Conservation (phyloP, 1,140 invertebrate species). For the Idris sp. region DNA sequence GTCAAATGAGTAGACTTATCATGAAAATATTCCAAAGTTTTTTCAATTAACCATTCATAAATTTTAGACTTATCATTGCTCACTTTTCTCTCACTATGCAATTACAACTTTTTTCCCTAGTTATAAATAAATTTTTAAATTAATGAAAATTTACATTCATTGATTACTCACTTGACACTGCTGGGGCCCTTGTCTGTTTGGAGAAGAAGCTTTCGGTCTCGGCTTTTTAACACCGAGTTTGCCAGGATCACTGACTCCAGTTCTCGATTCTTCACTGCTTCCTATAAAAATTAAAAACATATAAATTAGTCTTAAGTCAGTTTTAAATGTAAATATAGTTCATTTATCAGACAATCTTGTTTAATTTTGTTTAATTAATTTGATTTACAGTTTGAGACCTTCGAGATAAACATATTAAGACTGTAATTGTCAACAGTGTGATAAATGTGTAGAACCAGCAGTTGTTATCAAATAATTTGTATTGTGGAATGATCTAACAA, state of each 20-base stretch:
- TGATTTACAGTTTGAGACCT: too few relatives aligned
- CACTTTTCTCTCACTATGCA: not conserved
- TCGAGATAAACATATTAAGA: too few relatives aligned
- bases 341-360: too few relatives aligned
- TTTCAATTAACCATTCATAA: not conserved
- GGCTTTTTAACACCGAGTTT: conserved; percentile 82
- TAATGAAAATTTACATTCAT: too few relatives aligned
- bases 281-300: conserved; percentile 56
- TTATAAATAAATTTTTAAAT: too few relatives aligned
- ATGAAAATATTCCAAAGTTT: not conserved
- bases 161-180: conserved; percentile 84
- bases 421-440: too few relatives aligned
- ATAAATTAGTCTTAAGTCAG: too few relatives aligned
- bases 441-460: too few relatives aligned
- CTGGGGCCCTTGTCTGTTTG: conserved; percentile 87
- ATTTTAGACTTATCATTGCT: not conserved
- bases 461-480: too few relatives aligned
- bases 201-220: conserved; percentile 86
- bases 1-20: conserved; percentile 3
- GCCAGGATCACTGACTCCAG: conserved; percentile 72
- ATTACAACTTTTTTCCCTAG: too few relatives aligned
- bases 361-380: too few relatives aligned
- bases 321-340: not conserved
- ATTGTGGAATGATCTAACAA: too few relatives aligned
- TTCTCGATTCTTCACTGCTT: conserved; percentile 76